These are phyloP conservation scores for Columbina picui DNA, from an alignment of 2,113 vertebrate species.

Conservation along the genomic window DNA sequence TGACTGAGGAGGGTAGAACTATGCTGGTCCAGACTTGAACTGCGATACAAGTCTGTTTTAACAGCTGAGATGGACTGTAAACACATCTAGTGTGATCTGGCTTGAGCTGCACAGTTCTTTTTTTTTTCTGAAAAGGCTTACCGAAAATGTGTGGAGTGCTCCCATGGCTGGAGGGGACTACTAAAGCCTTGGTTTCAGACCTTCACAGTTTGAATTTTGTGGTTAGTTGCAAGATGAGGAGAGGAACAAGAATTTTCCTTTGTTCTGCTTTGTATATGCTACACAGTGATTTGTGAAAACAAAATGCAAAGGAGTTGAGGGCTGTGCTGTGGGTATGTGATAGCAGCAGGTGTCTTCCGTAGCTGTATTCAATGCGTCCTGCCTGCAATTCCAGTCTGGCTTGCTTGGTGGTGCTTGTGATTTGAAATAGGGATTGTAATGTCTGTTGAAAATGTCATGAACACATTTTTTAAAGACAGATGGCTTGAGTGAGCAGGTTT, in stretches of 20 bases:
- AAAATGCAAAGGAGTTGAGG: not conserved
- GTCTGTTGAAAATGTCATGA: not conserved
- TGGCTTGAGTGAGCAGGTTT: not conserved
- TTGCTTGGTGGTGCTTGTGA: not conserved
- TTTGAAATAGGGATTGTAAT: not conserved
- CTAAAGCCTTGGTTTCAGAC: not conserved
- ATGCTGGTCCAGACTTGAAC: not conserved
- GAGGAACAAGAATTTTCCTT: not conserved
- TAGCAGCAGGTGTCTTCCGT: not conserved
- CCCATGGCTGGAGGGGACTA: not conserved
- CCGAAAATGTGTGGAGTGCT: not conserved
- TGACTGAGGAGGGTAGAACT: not conserved
- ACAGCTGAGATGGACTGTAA: not conserved
- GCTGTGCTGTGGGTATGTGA: rapidly evolving
- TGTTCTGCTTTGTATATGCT: not conserved
- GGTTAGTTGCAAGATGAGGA: not conserved
- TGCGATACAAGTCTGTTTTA: not conserved
- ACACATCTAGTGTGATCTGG: not conserved
- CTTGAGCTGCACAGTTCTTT: not conserved
- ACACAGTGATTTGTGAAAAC: not conserved
- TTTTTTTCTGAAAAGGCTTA: not conserved
- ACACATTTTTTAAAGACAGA: not conserved
- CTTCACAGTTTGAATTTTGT: not conserved
- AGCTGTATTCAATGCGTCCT: rapidly evolving
- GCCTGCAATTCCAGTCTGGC: not conserved